Evolutionary conservation across 2,113 vertebrate species (phyloP), one percentile per base, ranked within the genome.

Genomic region (Tapirus terrestris): DNA sequence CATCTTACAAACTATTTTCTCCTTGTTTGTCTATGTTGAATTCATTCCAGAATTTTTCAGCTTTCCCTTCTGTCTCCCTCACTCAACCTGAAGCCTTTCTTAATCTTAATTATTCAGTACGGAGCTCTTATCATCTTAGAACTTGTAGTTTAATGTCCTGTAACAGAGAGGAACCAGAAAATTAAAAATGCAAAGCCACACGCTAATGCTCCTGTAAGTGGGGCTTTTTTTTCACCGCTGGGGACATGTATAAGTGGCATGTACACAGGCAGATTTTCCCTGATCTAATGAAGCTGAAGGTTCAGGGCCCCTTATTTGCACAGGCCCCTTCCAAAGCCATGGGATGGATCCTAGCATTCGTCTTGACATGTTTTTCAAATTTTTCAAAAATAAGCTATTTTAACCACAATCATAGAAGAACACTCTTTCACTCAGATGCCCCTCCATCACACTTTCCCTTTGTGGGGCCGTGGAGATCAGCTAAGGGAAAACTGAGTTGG

Each of bases 1-100:
- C 86, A 96, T 89, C 58, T 97, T 67, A 51, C 45, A 96, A 94
- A 76, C 45, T 56, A 45, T 39, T 77, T 86, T 83, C 36, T 70
- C 13, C 75, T 56, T 79, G 60, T 96, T 93, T 77, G 21, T 93
- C 85, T 77, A 33, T 10, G 14, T 70, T 60, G 63, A 94, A 72
- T 94, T 93, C 7, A 20, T 88, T 72, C 23, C n/a, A 63, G 85
- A 70, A 39, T 1, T 13, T 51, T 92, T 90, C 33, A 60, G 16
- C 6, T 67, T 89, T 87, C 12, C 13, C 11, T 60, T 96, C 29
- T 94, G 61, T 63, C 36, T 84, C 17, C 45, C 39, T 84, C 27
- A 31, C 63, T 92, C 23, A 70, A 82, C 14, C 21, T 45, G 25
- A 95, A 89, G 20, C 5, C 70, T 73, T 87, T 90, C 51, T 45